Base-by-base conservation (phyloP, 2,113 vertebrate genomes). In the Cyanoramphus novaezelandiae region DNA sequence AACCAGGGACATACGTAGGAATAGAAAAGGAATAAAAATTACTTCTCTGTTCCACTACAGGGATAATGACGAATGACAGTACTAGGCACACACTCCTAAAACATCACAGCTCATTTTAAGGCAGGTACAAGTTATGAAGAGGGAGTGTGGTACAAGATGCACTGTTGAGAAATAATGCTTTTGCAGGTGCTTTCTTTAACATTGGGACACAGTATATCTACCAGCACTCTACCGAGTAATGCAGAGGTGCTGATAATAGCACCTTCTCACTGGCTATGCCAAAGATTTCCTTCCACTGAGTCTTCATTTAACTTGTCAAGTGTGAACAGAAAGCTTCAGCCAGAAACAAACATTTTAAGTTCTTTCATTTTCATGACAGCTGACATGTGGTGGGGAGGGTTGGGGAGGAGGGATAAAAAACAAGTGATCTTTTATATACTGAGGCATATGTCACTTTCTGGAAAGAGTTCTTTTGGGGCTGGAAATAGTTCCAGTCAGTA, bases 211-310 rank as follows among this genome's bases (percentile, higher is more conserved):
- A 59, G 14, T 28, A 25, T 47, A 21, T 60, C 29, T 67, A 43
- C 39, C 25, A 82, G 28, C 1, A 1, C 19, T 28, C 5, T 44
- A 35, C 33, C 0, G 0, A 52, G 18, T 37, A 64, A 65, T 0
- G 0, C 4, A 2, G 9, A 43, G 11, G 4, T 84, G 21, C 17
- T 84, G 60, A 44, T 67, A 33, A 19, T 59, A 83, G 11, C 29
- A 68, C 16, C 6, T 70, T 52, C 75, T 69, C 1, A 0, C 18
- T 46, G 33, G 29, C 35, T 6, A 29, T 33, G 11, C 13, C 53
- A 82, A 86, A 86, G 8, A 5, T 75, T 80, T 52, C 11, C 10
- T 59, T 75, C 15, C 33, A 46, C 18, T 18, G 7, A 88, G 28
- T n/a, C 57, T 65, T 17, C 44, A 37, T 53, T 69, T 84, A 75